Conservation (phyloP, 2,888 invertebrate species). For the Mythimna vitellina region DNA sequence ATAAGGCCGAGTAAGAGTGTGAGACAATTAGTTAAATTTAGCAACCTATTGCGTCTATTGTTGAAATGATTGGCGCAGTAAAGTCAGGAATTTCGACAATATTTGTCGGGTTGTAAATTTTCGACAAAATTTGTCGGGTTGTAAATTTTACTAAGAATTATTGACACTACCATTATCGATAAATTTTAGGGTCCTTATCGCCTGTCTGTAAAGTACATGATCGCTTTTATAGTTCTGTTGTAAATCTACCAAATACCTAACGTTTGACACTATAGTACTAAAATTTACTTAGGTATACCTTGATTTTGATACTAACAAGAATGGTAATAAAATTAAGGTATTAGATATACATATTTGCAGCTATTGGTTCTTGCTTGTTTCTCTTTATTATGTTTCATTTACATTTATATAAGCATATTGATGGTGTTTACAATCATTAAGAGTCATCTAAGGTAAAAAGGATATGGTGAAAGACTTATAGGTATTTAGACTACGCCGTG, state of each 20-base stretch:
- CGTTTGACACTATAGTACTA: too few species aligned
- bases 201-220: neutral
- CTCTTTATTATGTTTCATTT: neutral
- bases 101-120: constrained; percentile 4
- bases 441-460: constrained; percentile 26
- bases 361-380: neutral
- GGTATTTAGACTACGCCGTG: neutral
- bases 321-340: too few species aligned
- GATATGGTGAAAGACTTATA: constrained; percentile 30
- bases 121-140: neutral
- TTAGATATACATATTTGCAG: too few species aligned
- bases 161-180: neutral
- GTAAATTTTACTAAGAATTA: constrained; percentile 1
- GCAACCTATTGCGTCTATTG: constrained; percentile 17
- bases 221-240: neutral
- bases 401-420: neutral
- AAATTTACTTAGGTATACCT: too few species aligned
- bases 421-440: neutral
- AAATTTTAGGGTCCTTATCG: neutral
- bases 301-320: too few species aligned
- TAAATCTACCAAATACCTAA: neutral
- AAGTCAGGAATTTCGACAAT: constrained; percentile 12
- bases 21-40: constrained; percentile 12
- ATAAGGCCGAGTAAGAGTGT: too few species aligned
- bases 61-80: constrained; percentile 25